Evolutionary conservation across 2,113 vertebrate genomes (phyloP).

Genomic region (Microtus montanus): DNA sequence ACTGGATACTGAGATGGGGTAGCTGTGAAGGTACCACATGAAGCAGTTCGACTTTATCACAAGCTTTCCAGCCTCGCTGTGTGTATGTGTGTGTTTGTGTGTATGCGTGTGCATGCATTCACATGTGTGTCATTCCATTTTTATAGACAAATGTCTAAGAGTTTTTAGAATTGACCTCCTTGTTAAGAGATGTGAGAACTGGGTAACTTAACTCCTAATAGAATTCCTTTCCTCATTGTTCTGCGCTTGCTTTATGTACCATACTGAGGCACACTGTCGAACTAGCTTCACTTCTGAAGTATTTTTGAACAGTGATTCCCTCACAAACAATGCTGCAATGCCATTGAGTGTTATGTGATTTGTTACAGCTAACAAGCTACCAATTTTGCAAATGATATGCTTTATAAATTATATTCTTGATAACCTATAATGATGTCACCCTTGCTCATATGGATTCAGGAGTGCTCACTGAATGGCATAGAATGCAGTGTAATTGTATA

Average conservation of each 20-base stretch:
- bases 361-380: conserved; percentile 54
- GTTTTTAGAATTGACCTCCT: background rate
- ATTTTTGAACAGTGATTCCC: background rate
- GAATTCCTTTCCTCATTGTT: background rate
- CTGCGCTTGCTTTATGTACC: background rate
- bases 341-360: background rate
- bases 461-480: background rate
- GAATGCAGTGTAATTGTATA: background rate
- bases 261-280: background rate
- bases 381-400: conserved; percentile 50
- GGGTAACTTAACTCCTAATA: background rate
- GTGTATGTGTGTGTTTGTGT: background rate
- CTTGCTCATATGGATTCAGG: background rate
- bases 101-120: background rate
- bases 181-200: background rate
- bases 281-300: background rate
- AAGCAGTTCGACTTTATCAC: background rate
- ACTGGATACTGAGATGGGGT: background rate
- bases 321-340: background rate
- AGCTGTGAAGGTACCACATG: background rate
- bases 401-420: conserved; percentile 54
- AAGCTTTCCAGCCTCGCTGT: background rate
- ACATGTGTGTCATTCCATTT: background rate
- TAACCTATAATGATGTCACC: conserved; percentile 47
- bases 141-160: background rate